These are phyloP conservation scores for Drosophila subsilvestris DNA, from an alignment of 2,888 invertebrate species.

Conservation along the genomic window DNA sequence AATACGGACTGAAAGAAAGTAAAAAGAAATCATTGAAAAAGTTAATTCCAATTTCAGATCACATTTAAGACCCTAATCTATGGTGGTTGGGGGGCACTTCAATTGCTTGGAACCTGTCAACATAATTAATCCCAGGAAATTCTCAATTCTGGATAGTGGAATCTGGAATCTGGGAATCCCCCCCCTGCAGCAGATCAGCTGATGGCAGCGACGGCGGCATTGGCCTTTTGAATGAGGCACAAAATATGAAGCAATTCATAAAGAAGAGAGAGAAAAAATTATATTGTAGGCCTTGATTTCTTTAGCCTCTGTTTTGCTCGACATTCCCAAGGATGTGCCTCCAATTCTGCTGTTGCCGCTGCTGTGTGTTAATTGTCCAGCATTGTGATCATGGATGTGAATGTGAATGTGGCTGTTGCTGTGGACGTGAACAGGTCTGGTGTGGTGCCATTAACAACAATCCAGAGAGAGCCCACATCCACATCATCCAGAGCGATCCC, in stretches of 20 bases:
- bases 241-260: constrained; percentile 73
- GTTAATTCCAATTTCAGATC: constrained; percentile 51
- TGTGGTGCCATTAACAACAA: constrained; percentile 62
- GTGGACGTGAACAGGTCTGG: constrained; percentile 38
- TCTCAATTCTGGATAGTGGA: background rate
- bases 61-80: constrained; percentile 33
- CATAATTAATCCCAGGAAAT: constrained; percentile 66
- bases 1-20: constrained; percentile 16
- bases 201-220: constrained; percentile 54
- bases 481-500: constrained; percentile 58
- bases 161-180: background rate
- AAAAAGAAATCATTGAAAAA: constrained; percentile 34
- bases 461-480: constrained; percentile 32
- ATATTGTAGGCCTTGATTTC: constrained; percentile 52
- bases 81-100: constrained; percentile 40
- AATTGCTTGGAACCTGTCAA: constrained; percentile 70
- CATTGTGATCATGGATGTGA: constrained; percentile 17
- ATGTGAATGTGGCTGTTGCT: background rate
- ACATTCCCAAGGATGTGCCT: constrained; percentile 71
- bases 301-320: constrained; percentile 51
- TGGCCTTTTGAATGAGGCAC: constrained; percentile 45
- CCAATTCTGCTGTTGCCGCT: constrained; percentile 27
- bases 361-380: constrained; percentile 70
- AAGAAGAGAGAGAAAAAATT: constrained; percentile 56
- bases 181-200: constrained; percentile 63